Evolutionary conservation across 2,113 vertebrate genomes (phyloP).

Genomic region (Pangasianodon gigas): DNA sequence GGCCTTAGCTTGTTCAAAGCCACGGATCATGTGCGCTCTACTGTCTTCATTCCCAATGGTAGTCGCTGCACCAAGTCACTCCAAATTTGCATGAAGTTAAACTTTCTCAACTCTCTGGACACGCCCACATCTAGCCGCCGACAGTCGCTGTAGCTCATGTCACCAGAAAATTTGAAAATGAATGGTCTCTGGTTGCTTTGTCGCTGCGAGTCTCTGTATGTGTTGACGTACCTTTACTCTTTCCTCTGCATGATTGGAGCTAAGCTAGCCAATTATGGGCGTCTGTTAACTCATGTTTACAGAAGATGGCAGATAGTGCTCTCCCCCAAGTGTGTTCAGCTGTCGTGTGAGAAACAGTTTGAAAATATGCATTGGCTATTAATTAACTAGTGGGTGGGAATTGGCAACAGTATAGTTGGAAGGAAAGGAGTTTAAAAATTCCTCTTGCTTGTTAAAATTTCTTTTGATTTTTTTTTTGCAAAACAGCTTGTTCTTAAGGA

Average conservation of each 20-base stretch:
- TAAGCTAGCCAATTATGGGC: neutral
- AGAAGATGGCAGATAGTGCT: neutral
- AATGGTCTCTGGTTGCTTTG: no score
- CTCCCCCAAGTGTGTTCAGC: neutral
- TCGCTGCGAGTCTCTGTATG: no score
- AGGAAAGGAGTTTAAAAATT: neutral
- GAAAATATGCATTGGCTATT: neutral
- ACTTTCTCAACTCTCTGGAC: no score
- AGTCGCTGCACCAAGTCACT: no score
- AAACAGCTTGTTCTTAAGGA: neutral
- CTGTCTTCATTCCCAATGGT: no score
- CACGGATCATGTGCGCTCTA: no score
- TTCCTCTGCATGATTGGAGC: neutral
- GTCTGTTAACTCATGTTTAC: neutral
- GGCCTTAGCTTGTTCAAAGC: no score
- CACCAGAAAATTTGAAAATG: no score
- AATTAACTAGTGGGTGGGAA: slow-evolving; percentile 11
- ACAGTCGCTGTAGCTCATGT: no score
- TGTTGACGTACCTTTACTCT: neutral
- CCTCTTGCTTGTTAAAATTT: neutral
- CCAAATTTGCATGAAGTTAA: no score
- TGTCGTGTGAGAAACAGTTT: neutral
- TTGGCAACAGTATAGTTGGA: neutral
- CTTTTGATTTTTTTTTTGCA: no score
- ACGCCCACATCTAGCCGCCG: no score